Evolutionary conservation across 2,797 vertebrate species (phyloP).

Genomic region (Paguma larvata): DNA sequence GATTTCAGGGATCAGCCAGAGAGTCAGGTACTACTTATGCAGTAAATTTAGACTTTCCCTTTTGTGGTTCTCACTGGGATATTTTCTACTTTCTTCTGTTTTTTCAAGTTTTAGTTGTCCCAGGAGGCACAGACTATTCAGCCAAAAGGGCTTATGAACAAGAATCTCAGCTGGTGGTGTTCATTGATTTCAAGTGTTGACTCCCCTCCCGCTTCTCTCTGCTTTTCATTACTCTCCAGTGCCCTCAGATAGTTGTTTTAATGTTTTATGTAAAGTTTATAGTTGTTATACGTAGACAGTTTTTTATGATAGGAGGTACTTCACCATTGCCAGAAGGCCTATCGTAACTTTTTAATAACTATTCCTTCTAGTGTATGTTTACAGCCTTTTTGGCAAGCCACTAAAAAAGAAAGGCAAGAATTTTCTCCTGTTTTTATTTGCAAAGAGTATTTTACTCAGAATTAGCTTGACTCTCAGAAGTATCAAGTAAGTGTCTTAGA

Average conservation of each 20-base stretch:
- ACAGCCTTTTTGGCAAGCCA: neutral
- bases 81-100: neutral
- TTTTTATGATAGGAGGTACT: neutral
- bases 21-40: neutral
- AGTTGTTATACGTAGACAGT: neutral
- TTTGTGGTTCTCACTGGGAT: neutral
- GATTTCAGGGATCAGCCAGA: neutral
- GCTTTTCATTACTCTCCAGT: neutral
- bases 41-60: neutral
- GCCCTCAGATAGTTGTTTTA: neutral
- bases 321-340: neutral
- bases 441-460: neutral
- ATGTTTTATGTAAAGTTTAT: neutral
- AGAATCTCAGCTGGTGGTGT: neutral
- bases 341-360: neutral
- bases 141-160: neutral
- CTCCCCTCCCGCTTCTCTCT: neutral
- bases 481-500: neutral
- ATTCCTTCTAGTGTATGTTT: neutral
- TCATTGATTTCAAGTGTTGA: neutral
- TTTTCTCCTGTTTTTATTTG: neutral
- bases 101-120: conserved; percentile 1
- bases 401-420: neutral
- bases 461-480: neutral
- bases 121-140: neutral